Conservation (phyloP, 2,888 invertebrate species). For the Drosophila koepferae region DNA sequence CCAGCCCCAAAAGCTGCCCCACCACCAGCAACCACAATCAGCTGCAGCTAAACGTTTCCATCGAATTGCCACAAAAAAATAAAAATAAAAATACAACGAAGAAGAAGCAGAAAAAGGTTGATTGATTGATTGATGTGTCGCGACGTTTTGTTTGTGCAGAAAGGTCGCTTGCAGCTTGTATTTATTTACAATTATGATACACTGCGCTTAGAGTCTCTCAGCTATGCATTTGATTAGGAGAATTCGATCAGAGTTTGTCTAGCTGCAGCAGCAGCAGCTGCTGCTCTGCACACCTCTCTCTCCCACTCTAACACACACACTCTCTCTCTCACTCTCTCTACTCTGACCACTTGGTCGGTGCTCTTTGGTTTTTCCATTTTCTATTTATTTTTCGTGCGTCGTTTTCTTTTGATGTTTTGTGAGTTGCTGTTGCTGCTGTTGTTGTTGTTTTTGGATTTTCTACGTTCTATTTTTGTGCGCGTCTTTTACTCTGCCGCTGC, state of each 20-base stretch:
- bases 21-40: background rate
- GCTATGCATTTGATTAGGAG: constrained; percentile 46
- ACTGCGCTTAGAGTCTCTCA: constrained; percentile 1
- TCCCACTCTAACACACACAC: background rate
- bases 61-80: constrained; percentile 50
- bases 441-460: constrained; percentile 57
- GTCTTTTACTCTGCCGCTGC: constrained; percentile 1
- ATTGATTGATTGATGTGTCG: constrained; percentile 76
- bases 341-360: constrained; percentile 56
- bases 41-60: constrained; percentile 57
- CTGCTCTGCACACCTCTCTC: background rate
- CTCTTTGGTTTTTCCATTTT: constrained; percentile 63
- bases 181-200: constrained; percentile 30
- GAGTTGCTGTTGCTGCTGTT: constrained; percentile 41
- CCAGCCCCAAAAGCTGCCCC: background rate
- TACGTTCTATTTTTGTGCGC: constrained; percentile 71
- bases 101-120: background rate
- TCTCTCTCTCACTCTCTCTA: background rate
- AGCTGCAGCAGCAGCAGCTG: constrained; percentile 30
- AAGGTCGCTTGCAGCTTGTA: constrained; percentile 48
- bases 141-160: constrained; percentile 64
- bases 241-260: constrained; percentile 15
- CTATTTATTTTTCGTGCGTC: constrained; percentile 73
- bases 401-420: constrained; percentile 69
- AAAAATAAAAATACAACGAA: background rate